These are phyloP conservation scores for Drosophila subobscura DNA, from an alignment of 1,140 invertebrate genomes.

Conservation along the genomic window DNA sequence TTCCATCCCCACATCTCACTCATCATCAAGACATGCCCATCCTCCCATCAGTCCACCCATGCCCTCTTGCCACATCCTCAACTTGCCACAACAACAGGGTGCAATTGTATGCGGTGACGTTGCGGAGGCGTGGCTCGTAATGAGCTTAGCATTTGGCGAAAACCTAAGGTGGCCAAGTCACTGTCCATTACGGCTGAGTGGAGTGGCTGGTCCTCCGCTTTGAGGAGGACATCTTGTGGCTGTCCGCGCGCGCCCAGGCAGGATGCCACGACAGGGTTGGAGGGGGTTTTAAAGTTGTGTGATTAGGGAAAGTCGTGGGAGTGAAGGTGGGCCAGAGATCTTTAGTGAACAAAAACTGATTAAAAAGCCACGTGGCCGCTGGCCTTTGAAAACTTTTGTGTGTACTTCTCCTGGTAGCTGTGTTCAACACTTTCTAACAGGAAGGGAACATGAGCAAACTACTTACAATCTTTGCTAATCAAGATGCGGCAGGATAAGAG, in stretches of 20 bases:
- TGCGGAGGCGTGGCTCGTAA: conserved; percentile 45
- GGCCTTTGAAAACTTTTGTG: not conserved
- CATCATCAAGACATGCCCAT: conserved; percentile 13
- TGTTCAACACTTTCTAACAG: conserved; percentile 4
- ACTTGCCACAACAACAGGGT: conserved; percentile 48
- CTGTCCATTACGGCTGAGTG: conserved; percentile 44
- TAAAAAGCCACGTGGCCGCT: conserved; percentile 20
- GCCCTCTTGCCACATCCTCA: conserved; percentile 19
- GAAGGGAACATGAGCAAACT: too few species aligned
- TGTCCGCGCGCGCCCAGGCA: conserved; percentile 4
- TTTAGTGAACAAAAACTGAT: conserved; percentile 38
- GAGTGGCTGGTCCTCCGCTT: too few species aligned
- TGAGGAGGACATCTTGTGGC: conserved; percentile 37
- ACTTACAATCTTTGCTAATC: too few species aligned
- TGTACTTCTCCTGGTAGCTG: not conserved
- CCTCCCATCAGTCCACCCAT: conserved; percentile 20
- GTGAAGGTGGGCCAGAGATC: conserved; percentile 10
- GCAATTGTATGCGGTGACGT: conserved; percentile 58
- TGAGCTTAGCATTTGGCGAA: conserved; percentile 48
- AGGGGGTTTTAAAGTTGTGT: conserved; percentile 44
- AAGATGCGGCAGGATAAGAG: too few species aligned
- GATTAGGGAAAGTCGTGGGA: conserved; percentile 18
- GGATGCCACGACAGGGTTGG: conserved; percentile 3
- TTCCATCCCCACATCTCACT: conserved; percentile 4
- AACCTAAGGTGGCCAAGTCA: conserved; percentile 47